These are phyloP conservation scores for Zygothrica quintamaculata DNA, from an alignment of 2,888 invertebrate genomes.

Conservation along the genomic window DNA sequence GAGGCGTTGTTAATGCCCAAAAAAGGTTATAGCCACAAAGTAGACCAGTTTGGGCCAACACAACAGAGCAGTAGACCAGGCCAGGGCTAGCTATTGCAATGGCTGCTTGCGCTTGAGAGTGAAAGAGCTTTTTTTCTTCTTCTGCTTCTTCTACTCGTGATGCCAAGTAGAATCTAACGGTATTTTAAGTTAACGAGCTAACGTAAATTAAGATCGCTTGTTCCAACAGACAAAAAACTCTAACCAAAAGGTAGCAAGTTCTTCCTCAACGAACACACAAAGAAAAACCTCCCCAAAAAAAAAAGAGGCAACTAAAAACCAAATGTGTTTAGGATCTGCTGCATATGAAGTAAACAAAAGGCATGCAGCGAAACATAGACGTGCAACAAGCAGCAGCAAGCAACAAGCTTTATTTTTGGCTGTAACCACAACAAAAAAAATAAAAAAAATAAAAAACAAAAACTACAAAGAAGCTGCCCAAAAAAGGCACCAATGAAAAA, in stretches of 20 bases:
- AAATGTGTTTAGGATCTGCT: conserved; percentile 60
- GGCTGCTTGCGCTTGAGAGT: conserved; percentile 45
- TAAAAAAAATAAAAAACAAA: conserved; percentile 30
- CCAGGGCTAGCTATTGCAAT: conserved; percentile 20
- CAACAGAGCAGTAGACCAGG: conserved; percentile 2
- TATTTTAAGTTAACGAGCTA: conserved; percentile 78
- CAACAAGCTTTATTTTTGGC: conserved; percentile 50
- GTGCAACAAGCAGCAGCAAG: too few relatives aligned
- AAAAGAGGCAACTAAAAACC: conserved; percentile 26
- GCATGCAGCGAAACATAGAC: conserved; percentile 40
- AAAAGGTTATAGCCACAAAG: conserved; percentile 67
- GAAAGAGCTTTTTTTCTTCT: conserved; percentile 46
- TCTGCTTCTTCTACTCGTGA: background rate
- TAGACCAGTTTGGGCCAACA: conserved; percentile 34
- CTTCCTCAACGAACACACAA: conserved; percentile 32
- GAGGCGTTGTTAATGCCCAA: conserved; percentile 78
- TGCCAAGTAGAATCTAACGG: conserved; percentile 57
- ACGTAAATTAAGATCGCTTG: conserved; percentile 81
- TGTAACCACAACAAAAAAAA: conserved; percentile 32
- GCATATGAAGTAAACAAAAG: conserved; percentile 66
- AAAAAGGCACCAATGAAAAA: conserved; percentile 55
- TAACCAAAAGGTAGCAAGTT: conserved; percentile 41
- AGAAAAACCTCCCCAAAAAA: background rate
- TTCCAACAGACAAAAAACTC: conserved; percentile 46
- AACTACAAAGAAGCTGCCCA: conserved; percentile 51